Evolutionary conservation across 2,113 vertebrate genomes (phyloP).

Genomic region (Atherinomorus stipes): DNA sequence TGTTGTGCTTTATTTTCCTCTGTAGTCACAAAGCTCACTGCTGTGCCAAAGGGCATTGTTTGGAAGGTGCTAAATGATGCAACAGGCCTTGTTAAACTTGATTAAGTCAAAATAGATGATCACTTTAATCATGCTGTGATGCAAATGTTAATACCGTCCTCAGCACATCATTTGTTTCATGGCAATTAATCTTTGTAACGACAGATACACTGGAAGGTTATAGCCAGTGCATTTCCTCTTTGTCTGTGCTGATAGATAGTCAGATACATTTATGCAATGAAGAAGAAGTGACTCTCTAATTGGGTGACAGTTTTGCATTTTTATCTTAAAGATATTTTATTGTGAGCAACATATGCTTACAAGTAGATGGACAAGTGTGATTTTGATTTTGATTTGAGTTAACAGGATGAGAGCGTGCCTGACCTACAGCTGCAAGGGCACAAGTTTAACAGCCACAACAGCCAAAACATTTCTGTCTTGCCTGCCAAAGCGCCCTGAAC

Average conservation of each 20-base stretch:
- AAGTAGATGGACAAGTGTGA: constrained; percentile 27
- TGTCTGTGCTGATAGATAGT: constrained; percentile 59
- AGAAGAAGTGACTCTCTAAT: neutral
- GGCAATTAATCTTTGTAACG: constrained; percentile 82
- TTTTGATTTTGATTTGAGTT: constrained; percentile 41
- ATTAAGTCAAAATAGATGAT: constrained; percentile 85
- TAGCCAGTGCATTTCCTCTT: constrained; percentile 63
- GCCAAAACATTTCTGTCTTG: constrained; percentile 41
- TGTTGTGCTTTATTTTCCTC: constrained; percentile 55
- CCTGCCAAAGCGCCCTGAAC: constrained; percentile 23
- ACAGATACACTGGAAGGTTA: constrained; percentile 73
- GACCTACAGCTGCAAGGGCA: constrained; percentile 50
- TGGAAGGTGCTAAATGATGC: constrained; percentile 78
- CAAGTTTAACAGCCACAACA: constrained; percentile 52
- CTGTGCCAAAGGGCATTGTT: constrained; percentile 75
- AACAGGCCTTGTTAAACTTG: constrained; percentile 84
- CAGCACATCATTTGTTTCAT: constrained; percentile 84
- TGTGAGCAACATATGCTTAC: constrained; percentile 1
- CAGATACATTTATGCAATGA: constrained; percentile 19
- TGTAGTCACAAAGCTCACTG: constrained; percentile 60
- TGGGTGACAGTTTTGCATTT: constrained; percentile 4
- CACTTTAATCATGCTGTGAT: constrained; percentile 85
- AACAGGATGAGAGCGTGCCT: constrained; percentile 31
- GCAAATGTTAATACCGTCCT: constrained; percentile 85
- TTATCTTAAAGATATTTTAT: neutral